Evolutionary conservation across 2,888 invertebrate genomes (phyloP), one percentile per base, ranked within the genome.

Genomic region (Crocallis elinguaria): DNA sequence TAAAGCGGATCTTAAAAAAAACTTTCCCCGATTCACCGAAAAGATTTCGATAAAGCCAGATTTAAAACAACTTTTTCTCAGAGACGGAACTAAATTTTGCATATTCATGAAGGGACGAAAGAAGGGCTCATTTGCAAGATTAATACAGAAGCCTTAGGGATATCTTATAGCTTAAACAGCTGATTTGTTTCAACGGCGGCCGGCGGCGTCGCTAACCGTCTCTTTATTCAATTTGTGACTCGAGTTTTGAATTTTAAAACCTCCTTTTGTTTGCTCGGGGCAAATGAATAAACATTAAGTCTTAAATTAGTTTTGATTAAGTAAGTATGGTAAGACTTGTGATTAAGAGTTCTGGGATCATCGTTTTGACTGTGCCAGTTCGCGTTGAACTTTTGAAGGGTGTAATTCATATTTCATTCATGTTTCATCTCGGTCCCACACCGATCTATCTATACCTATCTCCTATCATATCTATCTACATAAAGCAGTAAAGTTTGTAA

Each of bases 101-200:
- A 80, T 80, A 80, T 80, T 79, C 79, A 80, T 77, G 70, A 73
- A 53, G 48, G 49, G 50, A 59, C 61, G 48, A 49, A 61, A 61
- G 63, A 62, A 61, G 55, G 60, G 49, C 75, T 78, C 73, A 79
- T 79, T 80, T 74, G 75, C 75, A 73, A 77, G 73, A 77, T 78
- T 76, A 75, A 80, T 75, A 67, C 68, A 35, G 49, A 69, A 73
- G 64, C 65, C 69, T 67, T 48, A 68, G 64, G 60, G 52, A 62
- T 68, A 60, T 50, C 62, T 67, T 66, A 64, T 68, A 63, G 62
- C 59, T 63, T 58, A 66, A 64, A 61, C 69, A 71, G 64, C 62
- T 70, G 69, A 71, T 72, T 71, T 65, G 62, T 64, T 60, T 52
- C 30, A 45, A 33, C 51, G 49, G 33, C 27, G 19, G 33, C 38